Base-by-base conservation (phyloP, 1,140 invertebrate genomes). In the Euura lappo region DNA sequence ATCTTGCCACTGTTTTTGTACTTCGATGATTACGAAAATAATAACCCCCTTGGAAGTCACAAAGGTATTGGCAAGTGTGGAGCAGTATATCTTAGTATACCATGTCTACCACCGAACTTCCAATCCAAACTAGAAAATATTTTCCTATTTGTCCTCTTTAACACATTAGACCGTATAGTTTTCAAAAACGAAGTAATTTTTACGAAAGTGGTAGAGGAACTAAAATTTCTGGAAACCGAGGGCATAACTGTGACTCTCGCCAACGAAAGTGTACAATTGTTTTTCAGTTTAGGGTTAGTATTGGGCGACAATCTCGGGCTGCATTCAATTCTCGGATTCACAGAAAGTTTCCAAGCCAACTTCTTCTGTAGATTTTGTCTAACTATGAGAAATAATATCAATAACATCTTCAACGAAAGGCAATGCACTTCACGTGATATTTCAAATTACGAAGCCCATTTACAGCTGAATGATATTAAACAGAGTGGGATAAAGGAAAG, bases 301-400 rank as follows among this genome's bases (percentile, higher is more conserved):
- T 51, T 79, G 13, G 84, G 82, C 10, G 83, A 86, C 72, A 86
- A 86, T 71, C 75, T 85, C 64, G 79, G 82, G 42, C 6, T 84
- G 4, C 77, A 86, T 72, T 71, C 71, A n/a, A 72, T 84, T 10
- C 65, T 84, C 28, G 84, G 81, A 43, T 82, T 84, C 65, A 68
- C 51, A 44, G 78, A 80, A 73, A 78, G 72, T 71, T 84, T 85
- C 74, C 73, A 73, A 44, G 65, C 76, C 6, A 77, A 71, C 69
- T 71, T 73, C 70, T 80, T 75, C 69, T 84, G 81, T 75, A 71
- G 79, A 71, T 80, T 81, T 76, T 85, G 83, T 74, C 74, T 70
- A 47, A 72, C 71, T 65, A 28, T 72, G 6, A 81, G 77, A 71
- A 47, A 71, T 70, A 69, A 78, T 64, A 75, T 73, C 13, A 69